Percentiles rank a stretch among this genome's conserved stretches.
phyloP scores from a whole-genome alignment of 2,113 vertebrate genomes.

The Vicugna pacos region DNA sequence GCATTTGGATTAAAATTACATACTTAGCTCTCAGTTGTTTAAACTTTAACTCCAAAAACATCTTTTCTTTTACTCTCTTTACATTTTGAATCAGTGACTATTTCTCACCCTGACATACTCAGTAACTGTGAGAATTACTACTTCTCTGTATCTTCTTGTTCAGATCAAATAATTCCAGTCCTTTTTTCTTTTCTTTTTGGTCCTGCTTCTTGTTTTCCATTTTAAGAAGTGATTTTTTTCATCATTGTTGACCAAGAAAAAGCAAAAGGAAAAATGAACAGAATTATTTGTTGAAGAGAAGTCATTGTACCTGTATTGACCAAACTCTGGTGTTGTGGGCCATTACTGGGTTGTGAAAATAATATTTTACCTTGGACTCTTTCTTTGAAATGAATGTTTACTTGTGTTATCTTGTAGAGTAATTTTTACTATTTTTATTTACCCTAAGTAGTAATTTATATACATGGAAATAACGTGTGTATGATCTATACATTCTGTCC shows the following conservation, averaged over 20 bases:
- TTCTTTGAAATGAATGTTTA: constrained; percentile 18
- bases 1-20: background rate
- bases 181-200: constrained; percentile 62
- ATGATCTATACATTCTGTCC: background rate
- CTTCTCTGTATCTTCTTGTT: constrained; percentile 58
- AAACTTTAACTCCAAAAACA: constrained; percentile 41
- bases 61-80: constrained; percentile 21
- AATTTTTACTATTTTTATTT: background rate
- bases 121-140: constrained; percentile 13
- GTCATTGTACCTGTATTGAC: background rate
- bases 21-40: constrained; percentile 23
- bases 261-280: constrained; percentile 58
- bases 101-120: constrained; percentile 50
- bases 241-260: constrained; percentile 61
- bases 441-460: background rate
- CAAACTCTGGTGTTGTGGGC: background rate
- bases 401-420: background rate
- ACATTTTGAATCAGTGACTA: constrained; percentile 49
- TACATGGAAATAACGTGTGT: background rate
- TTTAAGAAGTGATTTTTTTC: constrained; percentile 26
- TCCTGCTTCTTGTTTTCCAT: constrained; percentile 54
- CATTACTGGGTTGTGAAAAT: background rate
- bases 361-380: background rate
- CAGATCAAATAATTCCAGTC: constrained; percentile 35
- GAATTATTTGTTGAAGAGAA: constrained; percentile 67